Conservation (phyloP, 2,888 invertebrate species). For the Drosophila anceps region DNA sequence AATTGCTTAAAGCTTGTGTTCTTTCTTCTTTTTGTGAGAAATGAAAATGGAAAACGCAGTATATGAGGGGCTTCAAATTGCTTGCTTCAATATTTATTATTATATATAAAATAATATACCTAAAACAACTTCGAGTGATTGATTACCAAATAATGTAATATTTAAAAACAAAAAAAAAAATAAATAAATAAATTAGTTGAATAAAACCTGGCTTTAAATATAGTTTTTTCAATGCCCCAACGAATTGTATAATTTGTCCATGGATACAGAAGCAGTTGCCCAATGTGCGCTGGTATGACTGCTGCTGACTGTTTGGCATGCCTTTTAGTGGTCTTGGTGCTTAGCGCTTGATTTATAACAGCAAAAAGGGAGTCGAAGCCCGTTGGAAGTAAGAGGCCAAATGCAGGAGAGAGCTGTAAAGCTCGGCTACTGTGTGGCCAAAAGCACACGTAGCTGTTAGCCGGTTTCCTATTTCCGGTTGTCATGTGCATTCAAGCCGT, state of each 20-base stretch:
- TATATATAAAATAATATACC: too few species aligned
- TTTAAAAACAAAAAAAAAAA: neutral
- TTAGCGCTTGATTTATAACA: conserved; percentile 78
- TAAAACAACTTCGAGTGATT: neutral
- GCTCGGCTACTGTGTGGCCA: conserved; percentile 65
- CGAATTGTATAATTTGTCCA: conserved; percentile 3
- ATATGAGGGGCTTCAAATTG: neutral
- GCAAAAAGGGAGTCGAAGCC: conserved; percentile 53
- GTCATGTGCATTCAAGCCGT: conserved; percentile 76
- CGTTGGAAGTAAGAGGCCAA: conserved; percentile 44
- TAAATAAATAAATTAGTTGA: too few species aligned
- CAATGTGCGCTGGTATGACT: conserved; percentile 55
- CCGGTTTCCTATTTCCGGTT: conserved; percentile 77
- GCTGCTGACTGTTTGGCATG: conserved; percentile 60
- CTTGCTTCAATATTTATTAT: neutral
- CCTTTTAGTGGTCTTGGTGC: conserved; percentile 74
- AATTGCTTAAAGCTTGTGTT: neutral
- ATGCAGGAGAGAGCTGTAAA: conserved; percentile 26
- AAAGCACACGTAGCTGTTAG: conserved; percentile 75
- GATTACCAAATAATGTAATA: neutral
- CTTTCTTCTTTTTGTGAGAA: neutral
- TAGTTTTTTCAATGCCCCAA: neutral
- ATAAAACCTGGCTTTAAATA: neutral
- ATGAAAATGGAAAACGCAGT: neutral
- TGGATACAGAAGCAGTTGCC: conserved; percentile 22